Base-by-base conservation (phyloP, 2,888 invertebrate genomes). In the Ochropacha duplaris region DNA sequence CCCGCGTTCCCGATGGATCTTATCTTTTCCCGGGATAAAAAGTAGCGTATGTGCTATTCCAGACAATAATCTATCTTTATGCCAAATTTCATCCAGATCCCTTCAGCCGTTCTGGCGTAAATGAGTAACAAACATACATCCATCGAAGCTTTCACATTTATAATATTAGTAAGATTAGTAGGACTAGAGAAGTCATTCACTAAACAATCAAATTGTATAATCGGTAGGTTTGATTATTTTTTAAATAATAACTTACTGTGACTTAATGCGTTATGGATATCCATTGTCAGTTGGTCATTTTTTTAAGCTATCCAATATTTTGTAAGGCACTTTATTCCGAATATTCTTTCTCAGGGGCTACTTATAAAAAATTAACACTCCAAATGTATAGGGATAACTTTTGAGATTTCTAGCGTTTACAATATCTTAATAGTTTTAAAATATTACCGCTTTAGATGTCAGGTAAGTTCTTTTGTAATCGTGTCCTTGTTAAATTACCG, bases 391-490 rank as follows among this genome's bases (percentile, higher is more conserved):
- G 2, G 44, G 44, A 44, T 44, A 44, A 44, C 8, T 9, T 44
- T n/a, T 44, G 14, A 19, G 16, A 44, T 44, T n/a, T 44, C 9
- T 9, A 19, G 44, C 44, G 44, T 19, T 44, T n/a, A 19, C 44
- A 44, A 44, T 19, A 19, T 19, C 9, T 44, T 44, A 44, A 44
- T 44, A 19, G 44, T 44, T 44, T 44, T 44, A 44, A 44, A 44
- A 44, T 44, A 44, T 44, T 19, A 44, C 44, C 44, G 44, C 44
- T 34, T 31, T 52, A 31, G 16, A 31, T 11, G 14, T 22, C 88
- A 88, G 90, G 87, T 88, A 88, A 79, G 70, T 69, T 69, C 79
- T 76, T 76, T 85, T 73, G 69, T 80, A 71, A 69, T 55, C 31
- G 60, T 58, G 67, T 68, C 81, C 79, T 80, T 78, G 70, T 66